These are phyloP conservation scores for Scomberomorus guttatus DNA, from an alignment of 2,797 vertebrate species.

Conservation along the genomic window DNA sequence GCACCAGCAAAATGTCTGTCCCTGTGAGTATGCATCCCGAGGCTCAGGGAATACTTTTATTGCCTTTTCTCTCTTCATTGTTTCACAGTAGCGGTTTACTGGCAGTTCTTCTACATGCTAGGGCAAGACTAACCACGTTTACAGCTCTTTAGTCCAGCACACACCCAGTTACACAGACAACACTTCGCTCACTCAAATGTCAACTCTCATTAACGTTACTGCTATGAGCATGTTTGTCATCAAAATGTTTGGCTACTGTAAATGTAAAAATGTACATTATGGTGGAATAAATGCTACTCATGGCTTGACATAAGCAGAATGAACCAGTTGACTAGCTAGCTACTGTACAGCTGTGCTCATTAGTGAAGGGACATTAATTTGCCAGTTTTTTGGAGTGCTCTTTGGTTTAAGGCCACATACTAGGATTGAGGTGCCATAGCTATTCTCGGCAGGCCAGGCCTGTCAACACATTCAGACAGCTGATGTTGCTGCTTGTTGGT, in stretches of 20 bases:
- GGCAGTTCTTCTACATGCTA: too few species aligned
- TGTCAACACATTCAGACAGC: conserved; percentile 46
- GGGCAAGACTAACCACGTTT: background rate
- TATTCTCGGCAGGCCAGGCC: conserved; percentile 41
- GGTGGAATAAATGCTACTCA: too few species aligned
- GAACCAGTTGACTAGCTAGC: background rate
- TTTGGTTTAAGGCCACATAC: conserved; percentile 5
- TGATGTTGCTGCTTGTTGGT: conserved; percentile 5
- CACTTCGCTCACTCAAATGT: background rate
- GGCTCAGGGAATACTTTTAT: conserved; percentile 1
- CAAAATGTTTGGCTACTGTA: too few species aligned
- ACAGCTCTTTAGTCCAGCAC: background rate
- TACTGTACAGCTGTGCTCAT: background rate
- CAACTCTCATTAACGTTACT: background rate
- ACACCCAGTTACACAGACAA: conserved; percentile 23
- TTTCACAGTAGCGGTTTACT: background rate
- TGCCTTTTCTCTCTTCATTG: background rate
- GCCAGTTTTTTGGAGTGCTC: background rate
- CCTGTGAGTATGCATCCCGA: conserved; percentile 78
- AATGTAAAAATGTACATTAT: background rate
- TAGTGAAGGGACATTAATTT: background rate
- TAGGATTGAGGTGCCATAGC: background rate
- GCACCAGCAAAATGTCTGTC: conserved; percentile 81
- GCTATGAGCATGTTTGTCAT: background rate
- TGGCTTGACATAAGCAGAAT: background rate